Percentiles rank a stretch among this genome's conserved stretches.
Evolutionary conservation across 2,888 invertebrate species (phyloP).

Genomic region (Limnephilus lunatus): DNA sequence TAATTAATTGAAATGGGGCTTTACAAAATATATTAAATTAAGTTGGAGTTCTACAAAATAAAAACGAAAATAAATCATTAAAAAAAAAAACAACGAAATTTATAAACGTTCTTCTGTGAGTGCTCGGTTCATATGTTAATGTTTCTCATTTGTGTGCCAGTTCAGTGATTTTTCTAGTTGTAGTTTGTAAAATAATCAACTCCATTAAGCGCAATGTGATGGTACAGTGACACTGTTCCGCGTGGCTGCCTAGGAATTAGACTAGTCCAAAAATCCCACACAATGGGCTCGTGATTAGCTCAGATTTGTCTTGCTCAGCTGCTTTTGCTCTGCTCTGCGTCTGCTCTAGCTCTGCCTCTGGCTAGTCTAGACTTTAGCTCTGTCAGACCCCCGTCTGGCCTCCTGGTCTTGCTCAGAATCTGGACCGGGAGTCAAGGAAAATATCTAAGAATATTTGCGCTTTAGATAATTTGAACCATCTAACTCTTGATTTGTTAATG

Average conservation of each 20-base stretch:
- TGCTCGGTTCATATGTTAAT: not conserved
- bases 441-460: not conserved
- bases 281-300: not conserved
- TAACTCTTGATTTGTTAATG: not conserved
- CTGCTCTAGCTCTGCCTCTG: not conserved
- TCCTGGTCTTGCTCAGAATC: not conserved
- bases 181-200: not conserved
- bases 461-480: not conserved
- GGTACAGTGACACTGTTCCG: conserved; percentile 13
- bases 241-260: not conserved
- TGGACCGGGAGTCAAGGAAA: not conserved
- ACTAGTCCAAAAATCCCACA: conserved; percentile 7
- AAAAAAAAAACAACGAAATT: not conserved
- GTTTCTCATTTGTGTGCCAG: not conserved
- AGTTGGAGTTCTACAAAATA: not conserved
- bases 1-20: not conserved
- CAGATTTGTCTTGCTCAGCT: not conserved
- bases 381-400: not conserved
- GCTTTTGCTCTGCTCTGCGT: not conserved
- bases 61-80: not conserved
- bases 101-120: not conserved
- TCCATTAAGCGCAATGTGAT: not conserved
- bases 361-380: not conserved
- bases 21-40: not conserved
- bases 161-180: not conserved